Conservation (phyloP, 1,140 invertebrate species). For the Galendromus occidentalis region DNA sequence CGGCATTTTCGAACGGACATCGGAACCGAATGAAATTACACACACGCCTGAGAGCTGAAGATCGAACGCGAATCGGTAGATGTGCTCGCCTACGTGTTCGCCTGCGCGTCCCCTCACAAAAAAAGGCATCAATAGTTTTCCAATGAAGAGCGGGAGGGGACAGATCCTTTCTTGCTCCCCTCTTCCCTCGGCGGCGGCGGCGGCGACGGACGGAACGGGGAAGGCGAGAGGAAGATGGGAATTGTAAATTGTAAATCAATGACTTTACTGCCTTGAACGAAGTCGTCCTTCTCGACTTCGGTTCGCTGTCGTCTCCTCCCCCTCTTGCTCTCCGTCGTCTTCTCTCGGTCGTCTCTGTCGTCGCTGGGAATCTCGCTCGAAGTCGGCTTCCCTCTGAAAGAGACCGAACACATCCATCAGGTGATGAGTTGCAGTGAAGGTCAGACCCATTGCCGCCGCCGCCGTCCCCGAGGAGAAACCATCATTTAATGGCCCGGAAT, state of each 20-base stretch:
- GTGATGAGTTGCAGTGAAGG: too few relatives aligned
- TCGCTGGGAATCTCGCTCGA: too few relatives aligned
- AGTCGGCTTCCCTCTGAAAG: too few relatives aligned
- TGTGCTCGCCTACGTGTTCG: not conserved
- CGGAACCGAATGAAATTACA: not conserved
- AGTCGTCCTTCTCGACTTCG: too few relatives aligned
- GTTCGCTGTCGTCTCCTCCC: too few relatives aligned
- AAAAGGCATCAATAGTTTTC: slow-evolving; percentile 9
- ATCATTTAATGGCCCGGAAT: too few relatives aligned
- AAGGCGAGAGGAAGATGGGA: not conserved
- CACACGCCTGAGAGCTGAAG: not conserved
- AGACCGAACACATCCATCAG: too few relatives aligned
- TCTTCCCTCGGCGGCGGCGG: not conserved
- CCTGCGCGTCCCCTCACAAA: not conserved
- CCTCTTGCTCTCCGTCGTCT: too few relatives aligned
- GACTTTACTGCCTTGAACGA: not conserved
- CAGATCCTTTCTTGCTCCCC: not conserved
- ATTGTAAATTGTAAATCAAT: slow-evolving; percentile 12
- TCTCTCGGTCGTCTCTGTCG: too few relatives aligned
- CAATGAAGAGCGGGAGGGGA: slow-evolving; percentile 1
- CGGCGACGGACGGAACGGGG: not conserved
- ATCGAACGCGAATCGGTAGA: not conserved
- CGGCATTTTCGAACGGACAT: not conserved
- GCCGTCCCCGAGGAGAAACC: too few relatives aligned
- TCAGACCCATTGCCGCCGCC: too few relatives aligned